Conservation (phyloP, 2,888 invertebrate genomes). For the Synanthedon myopaeformis region DNA sequence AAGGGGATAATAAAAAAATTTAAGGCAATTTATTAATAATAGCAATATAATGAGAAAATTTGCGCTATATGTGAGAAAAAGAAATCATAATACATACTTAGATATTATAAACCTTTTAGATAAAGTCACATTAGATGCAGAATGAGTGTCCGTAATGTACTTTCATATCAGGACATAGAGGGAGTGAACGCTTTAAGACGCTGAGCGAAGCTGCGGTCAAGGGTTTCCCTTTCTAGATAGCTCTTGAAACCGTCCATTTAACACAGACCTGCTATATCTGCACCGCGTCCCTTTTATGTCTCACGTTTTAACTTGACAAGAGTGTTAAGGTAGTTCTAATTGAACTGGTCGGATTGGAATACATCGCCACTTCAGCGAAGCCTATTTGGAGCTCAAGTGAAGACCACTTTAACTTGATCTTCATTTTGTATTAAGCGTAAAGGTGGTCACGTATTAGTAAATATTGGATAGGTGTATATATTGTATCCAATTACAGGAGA, state of each 20-base stretch:
- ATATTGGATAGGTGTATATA: slow-evolving; percentile 13
- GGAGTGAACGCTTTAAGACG: not conserved
- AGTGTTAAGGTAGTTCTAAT: slow-evolving; percentile 23
- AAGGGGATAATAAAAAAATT: no score
- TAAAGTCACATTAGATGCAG: not conserved
- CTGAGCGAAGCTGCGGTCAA: slow-evolving; percentile 30
- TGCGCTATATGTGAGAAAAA: no score
- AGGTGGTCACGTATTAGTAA: slow-evolving; percentile 16
- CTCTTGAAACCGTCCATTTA: slow-evolving; percentile 28
- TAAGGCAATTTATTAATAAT: no score
- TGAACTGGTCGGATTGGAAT: slow-evolving; percentile 33
- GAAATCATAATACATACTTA: no score
- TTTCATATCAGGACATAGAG: slow-evolving; percentile 2
- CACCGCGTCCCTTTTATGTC: slow-evolving; percentile 20
- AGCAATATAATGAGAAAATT: no score
- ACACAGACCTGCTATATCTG: slow-evolving; percentile 20
- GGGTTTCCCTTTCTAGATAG: slow-evolving; percentile 37
- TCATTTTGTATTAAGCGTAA: slow-evolving; percentile 12
- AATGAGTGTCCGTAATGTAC: not conserved
- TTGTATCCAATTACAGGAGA: slow-evolving; percentile 16
- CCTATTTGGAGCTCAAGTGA: slow-evolving; percentile 44
- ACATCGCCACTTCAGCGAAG: slow-evolving; percentile 53
- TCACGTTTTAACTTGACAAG: slow-evolving; percentile 32
- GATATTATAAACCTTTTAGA: no score
- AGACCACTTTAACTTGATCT: slow-evolving; percentile 23